Evolutionary conservation across 2,113 vertebrate genomes (phyloP), one percentile per base, ranked within the genome.

Genomic region (Oncorhynchus mykiss): DNA sequence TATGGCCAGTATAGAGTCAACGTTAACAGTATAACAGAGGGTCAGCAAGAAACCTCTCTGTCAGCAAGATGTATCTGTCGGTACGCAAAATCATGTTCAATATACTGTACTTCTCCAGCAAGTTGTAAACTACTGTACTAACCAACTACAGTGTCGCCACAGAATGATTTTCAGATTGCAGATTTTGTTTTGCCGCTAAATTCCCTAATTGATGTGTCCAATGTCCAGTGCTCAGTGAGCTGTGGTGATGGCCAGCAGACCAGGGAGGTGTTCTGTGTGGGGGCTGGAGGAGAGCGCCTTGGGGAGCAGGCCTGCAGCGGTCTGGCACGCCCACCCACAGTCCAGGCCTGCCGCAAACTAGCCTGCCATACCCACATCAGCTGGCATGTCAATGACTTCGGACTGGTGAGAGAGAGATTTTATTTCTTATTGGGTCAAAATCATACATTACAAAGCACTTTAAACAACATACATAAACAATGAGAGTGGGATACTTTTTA

Each of bases 201-300:
- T 45, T 11, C 39, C 9, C 39, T 54, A 54, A 16, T 18, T 51
- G 14, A 54, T 18, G 5, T 51, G 12, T 51, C 49, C 49, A 14
- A 16, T 16, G 12, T 51, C 49, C 88, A 98, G 97, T 98, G 97
- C 80, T 97, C 97, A 0, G 93, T 93, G 72, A 96, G 93, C 74
- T 98, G 97, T 11, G 97, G 97, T 0, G 89, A 94, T n/a, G 97
- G 97, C 1, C 87, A 95, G 74, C 96, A 95, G 90, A 94, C 87
- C 13, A 91, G 96, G 49, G 92, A 94, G 0, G 90, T 98, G 73
- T 81, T 86, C 54, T 98, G 97, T 65, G 88, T 81, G 59, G 90
- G 93, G 0, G 67, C 86, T 0, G 74, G 83, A 66, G 95, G 95
- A 1, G 80, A 93, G 77, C 90, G 73, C 59, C 81, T 95, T 72